Evolutionary conservation across 2,113 vertebrate genomes (phyloP).

Genomic region (Cepphus grylle): DNA sequence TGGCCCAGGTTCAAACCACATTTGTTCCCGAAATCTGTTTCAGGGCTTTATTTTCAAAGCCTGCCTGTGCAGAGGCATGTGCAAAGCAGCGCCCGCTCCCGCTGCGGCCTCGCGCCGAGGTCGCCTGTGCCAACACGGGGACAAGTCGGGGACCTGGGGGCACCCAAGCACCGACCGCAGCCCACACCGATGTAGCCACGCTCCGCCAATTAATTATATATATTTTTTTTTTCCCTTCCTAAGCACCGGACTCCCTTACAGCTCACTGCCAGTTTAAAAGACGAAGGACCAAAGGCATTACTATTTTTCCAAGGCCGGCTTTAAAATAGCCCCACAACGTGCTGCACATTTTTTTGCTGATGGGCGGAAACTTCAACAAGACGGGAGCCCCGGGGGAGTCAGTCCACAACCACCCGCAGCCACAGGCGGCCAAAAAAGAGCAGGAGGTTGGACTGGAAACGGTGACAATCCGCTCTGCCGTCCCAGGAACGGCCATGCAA

Average conservation of each 20-base stretch:
- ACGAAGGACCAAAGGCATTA: background rate
- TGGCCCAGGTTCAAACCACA: conserved; percentile 39
- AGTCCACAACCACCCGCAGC: background rate
- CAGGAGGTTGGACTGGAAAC: background rate
- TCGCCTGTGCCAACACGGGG: background rate
- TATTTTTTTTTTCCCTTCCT: background rate
- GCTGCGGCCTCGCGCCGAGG: background rate
- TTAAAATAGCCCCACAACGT: background rate
- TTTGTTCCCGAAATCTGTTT: conserved; percentile 44
- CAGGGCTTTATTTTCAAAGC: background rate
- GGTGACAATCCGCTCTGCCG: accelerated
- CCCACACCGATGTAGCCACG: accelerated
- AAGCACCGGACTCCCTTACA: background rate
- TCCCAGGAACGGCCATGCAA: background rate
- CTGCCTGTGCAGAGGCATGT: background rate
- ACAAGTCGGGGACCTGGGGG: background rate
- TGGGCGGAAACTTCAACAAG: background rate
- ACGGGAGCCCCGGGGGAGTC: background rate
- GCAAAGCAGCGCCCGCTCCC: background rate
- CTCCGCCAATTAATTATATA: background rate
- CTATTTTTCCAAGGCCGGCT: background rate
- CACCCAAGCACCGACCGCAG: background rate
- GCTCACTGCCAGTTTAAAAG: background rate
- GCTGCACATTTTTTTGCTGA: background rate
- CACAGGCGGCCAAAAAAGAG: background rate